These are phyloP conservation scores for Aplodontia rufa DNA, from an alignment of 2,113 vertebrate genomes.

Conservation along the genomic window DNA sequence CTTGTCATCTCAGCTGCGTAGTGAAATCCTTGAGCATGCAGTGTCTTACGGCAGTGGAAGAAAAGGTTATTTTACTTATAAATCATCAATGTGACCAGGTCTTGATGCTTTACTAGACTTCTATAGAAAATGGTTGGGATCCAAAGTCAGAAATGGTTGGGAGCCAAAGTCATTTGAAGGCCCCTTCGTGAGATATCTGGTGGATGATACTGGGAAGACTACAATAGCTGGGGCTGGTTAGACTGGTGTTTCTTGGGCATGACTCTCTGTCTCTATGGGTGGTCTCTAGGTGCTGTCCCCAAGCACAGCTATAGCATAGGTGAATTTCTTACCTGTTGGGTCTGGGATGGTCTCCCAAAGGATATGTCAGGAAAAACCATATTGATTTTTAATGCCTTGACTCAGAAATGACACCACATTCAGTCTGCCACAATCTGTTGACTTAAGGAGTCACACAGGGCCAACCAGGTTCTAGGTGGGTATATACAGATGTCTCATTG, in stretches of 20 bases:
- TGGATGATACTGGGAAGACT: not conserved
- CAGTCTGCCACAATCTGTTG: not conserved
- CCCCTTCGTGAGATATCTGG: not conserved
- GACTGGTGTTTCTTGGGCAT: not conserved
- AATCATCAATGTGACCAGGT: not conserved
- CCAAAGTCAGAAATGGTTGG: not conserved
- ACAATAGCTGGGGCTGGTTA: not conserved
- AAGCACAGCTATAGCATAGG: not conserved
- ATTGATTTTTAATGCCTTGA: not conserved
- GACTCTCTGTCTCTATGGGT: not conserved
- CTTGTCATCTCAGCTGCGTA: not conserved
- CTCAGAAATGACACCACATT: not conserved
- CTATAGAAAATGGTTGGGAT: not conserved
- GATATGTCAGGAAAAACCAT: not conserved
- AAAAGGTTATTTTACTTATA: not conserved
- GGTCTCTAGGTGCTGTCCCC: not conserved
- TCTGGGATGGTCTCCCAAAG: not conserved
- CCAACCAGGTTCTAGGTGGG: not conserved
- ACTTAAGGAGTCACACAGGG: not conserved
- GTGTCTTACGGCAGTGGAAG: not conserved
- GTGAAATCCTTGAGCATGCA: not conserved
- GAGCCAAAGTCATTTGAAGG: not conserved
- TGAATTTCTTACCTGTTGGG: not conserved
- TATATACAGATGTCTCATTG: not conserved
- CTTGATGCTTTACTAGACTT: not conserved